These are phyloP conservation scores for Proteles cristata DNA, from an alignment of 2,113 vertebrate genomes.

Conservation along the genomic window DNA sequence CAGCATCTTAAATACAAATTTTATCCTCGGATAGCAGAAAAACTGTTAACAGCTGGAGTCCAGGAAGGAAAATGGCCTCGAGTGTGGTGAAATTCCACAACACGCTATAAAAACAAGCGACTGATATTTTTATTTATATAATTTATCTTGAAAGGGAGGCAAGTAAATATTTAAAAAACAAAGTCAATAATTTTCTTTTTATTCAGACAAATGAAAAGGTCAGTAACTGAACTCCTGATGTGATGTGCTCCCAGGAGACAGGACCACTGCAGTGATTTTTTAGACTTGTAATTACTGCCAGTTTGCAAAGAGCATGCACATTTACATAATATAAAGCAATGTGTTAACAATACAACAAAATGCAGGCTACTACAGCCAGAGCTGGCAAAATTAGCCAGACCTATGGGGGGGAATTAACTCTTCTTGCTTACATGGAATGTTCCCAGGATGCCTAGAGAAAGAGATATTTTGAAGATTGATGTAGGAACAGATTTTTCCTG, in stretches of 20 bases:
- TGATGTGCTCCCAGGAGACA: neutral
- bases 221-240: constrained; percentile 3
- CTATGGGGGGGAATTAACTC: neutral
- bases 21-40: constrained; percentile 37
- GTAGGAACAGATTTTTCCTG: constrained; percentile 54
- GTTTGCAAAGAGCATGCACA: neutral
- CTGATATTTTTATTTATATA: constrained; percentile 57
- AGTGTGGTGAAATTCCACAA: constrained; percentile 18
- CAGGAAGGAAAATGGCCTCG: constrained; percentile 49
- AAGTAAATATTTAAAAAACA: constrained; percentile 58
- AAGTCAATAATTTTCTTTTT: constrained; percentile 58
- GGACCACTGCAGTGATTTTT: neutral
- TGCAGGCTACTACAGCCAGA: neutral
- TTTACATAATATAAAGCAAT: constrained; percentile 36
- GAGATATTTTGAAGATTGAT: neutral
- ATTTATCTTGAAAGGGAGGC: constrained; percentile 64
- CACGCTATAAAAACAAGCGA: neutral
- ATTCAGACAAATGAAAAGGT: constrained; percentile 64
- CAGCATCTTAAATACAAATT: constrained; percentile 56
- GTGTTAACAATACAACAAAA: neutral
- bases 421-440: neutral
- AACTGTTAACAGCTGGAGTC: constrained; percentile 57
- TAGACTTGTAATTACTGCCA: neutral
- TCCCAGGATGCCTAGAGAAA: neutral
- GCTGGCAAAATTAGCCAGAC: constrained; percentile 29